Evolutionary conservation across 2,113 vertebrate genomes (phyloP).

Genomic region (Todiramphus chloris): DNA sequence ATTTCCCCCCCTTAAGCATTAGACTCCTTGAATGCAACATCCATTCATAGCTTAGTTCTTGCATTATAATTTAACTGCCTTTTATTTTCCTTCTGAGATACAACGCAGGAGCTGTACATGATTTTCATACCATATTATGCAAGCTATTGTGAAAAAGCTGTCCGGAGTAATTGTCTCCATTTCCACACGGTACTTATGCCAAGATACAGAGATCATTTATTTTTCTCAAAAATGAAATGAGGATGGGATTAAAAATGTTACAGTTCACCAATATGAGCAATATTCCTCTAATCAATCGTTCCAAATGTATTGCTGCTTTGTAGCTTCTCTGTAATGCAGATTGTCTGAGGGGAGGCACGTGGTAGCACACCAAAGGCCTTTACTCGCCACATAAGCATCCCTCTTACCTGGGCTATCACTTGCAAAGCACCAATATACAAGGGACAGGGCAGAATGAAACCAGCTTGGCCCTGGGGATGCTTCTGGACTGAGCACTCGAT

Average conservation of each 20-base stretch:
- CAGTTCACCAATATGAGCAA: constrained; percentile 30
- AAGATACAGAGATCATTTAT: constrained; percentile 39
- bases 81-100: constrained; percentile 59
- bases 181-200: neutral
- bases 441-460: neutral
- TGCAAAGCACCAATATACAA: neutral
- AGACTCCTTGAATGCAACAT: constrained; percentile 33
- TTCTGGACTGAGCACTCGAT: neutral
- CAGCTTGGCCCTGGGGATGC: neutral
- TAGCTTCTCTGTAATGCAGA: neutral
- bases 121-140: constrained; percentile 10
- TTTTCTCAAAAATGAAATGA: constrained; percentile 53
- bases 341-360: neutral
- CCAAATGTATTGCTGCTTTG: neutral
- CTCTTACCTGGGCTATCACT: neutral
- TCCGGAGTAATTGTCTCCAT: constrained; percentile 36
- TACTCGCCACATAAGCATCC: neutral
- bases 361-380: neutral
- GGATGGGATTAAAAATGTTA: constrained; percentile 47
- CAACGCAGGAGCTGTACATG: neutral
- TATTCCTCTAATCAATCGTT: neutral
- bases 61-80: constrained; percentile 49
- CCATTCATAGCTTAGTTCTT: constrained; percentile 48
- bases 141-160: constrained; percentile 22
- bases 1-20: constrained; percentile 28